Base-by-base conservation (phyloP, 2,797 vertebrate genomes). In the Chloroceryle amazona region DNA sequence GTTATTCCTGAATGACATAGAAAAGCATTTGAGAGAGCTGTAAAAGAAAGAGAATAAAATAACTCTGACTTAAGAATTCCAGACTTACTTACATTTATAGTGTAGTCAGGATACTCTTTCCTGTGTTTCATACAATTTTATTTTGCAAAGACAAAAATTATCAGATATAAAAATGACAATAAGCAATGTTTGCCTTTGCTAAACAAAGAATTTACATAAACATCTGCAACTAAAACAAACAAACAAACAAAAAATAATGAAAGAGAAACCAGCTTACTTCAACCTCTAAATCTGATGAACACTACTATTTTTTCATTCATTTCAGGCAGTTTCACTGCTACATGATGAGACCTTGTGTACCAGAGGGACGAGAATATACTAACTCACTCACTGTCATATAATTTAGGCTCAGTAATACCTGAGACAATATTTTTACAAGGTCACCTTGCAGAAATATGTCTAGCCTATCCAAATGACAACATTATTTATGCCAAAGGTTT, bases 401-500 rank as follows among this genome's bases (percentile, higher is more conserved):
- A 98, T 98, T 98, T 97, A 98, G 96, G 93, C 95, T 98, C 97
- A 97, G 96, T 97, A 97, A 97, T 98, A 98, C 97, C 97, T 98
- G 97, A 98, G 97, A 98, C 97, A 98, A 98, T 98, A 98, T 98
- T 98, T 98, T 98, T 95, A 98, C 97, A 98, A 98, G 97, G 97
- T 98, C 97, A 98, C 97, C 98, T 98, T 97, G 98, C 97, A 93
- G 95, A 97, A 97, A 95, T 96, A 98, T 98, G 98, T 98, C 97
- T 98, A 97, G 97, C 97, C 97, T 98, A 94, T 97, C 97, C 96
- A 98, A 98, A 98, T 98, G 98, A 98, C 98, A 98, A 97, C 98
- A 98, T 98, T 98, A 97, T 98, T 98, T 98, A 98, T 98, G 98
- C 98, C 98, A 98, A 98, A 97, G 94, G 93, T 97, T 98, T 98